Evolutionary conservation across 2,113 vertebrate genomes (phyloP).

Genomic region (Parotia lawesii): DNA sequence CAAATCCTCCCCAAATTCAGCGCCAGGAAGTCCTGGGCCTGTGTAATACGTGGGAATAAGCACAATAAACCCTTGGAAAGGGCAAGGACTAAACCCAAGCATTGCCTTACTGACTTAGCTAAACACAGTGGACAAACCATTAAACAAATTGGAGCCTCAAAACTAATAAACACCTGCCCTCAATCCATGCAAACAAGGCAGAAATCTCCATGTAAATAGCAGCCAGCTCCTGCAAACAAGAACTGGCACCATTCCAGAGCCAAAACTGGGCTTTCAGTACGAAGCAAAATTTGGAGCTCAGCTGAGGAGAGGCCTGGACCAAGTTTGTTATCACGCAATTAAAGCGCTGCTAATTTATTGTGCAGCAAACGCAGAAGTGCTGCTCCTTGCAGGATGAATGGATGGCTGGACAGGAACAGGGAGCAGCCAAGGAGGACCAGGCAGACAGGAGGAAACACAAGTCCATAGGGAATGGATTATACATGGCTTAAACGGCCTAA

Average conservation of each 20-base stretch:
- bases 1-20: neutral
- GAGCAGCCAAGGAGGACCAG: neutral
- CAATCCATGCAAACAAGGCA: neutral
- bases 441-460: neutral
- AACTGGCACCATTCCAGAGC: neutral
- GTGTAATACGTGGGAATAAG: neutral
- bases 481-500: neutral
- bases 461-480: constrained; percentile 17
- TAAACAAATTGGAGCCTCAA: neutral
- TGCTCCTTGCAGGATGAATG: neutral
- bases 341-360: neutral
- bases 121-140: neutral
- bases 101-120: neutral
- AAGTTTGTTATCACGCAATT: neutral
- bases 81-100: neutral
- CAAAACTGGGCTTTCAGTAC: neutral
- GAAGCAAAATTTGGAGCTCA: neutral
- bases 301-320: neutral
- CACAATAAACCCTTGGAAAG: neutral
- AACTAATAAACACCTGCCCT: neutral
- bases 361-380: neutral
- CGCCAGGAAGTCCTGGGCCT: neutral
- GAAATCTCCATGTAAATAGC: neutral
- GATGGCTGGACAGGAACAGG: neutral
- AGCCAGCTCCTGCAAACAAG: neutral